Percentiles rank a stretch among this genome's conserved stretches.
Conservation (phyloP, 2,888 invertebrate species). For the Drosophila hamatofila region DNA sequence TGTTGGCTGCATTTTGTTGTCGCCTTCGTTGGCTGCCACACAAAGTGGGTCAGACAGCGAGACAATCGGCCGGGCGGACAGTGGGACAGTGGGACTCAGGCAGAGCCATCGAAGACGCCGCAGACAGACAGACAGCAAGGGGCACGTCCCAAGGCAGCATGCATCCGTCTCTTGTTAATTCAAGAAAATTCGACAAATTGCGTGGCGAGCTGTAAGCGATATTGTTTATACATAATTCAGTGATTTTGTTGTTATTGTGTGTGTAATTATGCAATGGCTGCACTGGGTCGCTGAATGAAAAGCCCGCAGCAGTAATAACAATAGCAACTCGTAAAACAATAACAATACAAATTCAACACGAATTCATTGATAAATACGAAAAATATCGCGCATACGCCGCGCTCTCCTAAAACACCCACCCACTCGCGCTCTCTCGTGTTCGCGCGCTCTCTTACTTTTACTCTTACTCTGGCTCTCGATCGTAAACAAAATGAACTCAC, state of each 20-base stretch:
- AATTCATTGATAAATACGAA: slow-evolving; percentile 63
- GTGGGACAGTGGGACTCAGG: slow-evolving; percentile 7
- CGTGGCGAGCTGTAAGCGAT: slow-evolving; percentile 17
- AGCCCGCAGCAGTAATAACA: slow-evolving; percentile 29
- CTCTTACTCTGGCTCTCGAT: slow-evolving; percentile 23
- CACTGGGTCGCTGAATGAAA: slow-evolving; percentile 35
- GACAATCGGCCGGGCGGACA: slow-evolving; percentile 2
- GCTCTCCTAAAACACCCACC: slow-evolving; percentile 8
- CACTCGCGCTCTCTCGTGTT: slow-evolving; percentile 3
- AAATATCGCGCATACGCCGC: slow-evolving; percentile 45
- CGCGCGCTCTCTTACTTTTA: slow-evolving; percentile 2
- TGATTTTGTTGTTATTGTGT: slow-evolving; percentile 34
- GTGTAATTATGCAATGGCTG: slow-evolving; percentile 53
- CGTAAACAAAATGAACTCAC: slow-evolving; percentile 74
- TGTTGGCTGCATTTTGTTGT: slow-evolving; percentile 56
- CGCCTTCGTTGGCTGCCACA: slow-evolving; percentile 34
- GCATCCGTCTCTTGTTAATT: slow-evolving; percentile 27
- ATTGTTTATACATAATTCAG: slow-evolving; percentile 22
- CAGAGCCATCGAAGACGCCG: slow-evolving; percentile 16
- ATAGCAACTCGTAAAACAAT: slow-evolving; percentile 28
- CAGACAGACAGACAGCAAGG: slow-evolving; percentile 20
- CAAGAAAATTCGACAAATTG: slow-evolving; percentile 34
- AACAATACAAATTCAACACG: slow-evolving; percentile 34
- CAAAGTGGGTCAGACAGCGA: slow-evolving; percentile 52
- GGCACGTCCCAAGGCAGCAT: slow-evolving; percentile 53